phyloP scores from a whole-genome alignment of 2,797 vertebrate species.

The Sebastes hubbsi region DNA sequence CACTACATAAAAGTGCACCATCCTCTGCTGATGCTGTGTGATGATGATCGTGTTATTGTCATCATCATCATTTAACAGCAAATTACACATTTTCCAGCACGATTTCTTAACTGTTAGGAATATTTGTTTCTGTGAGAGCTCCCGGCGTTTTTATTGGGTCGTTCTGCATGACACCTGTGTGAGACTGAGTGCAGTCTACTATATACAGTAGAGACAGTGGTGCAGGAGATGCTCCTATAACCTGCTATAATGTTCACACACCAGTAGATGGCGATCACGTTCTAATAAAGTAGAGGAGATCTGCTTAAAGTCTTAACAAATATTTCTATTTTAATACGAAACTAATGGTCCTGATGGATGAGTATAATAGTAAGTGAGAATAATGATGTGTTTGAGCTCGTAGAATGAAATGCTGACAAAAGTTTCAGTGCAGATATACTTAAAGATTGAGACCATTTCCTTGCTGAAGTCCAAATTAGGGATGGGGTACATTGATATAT shows the following conservation, averaged over 20 bases:
- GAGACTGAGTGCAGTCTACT: background rate
- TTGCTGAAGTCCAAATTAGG: background rate
- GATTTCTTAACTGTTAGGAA: background rate
- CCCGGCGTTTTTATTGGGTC: background rate
- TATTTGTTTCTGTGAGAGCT: background rate
- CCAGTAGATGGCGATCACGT: constrained; percentile 61
- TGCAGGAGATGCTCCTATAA: background rate
- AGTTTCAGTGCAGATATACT: background rate
- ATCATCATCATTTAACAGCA: background rate
- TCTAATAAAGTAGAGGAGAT: background rate
- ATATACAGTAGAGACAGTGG: background rate
- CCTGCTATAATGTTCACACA: background rate
- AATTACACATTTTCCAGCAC: background rate
- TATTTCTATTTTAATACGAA: background rate
- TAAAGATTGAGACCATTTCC: background rate
- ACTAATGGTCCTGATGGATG: background rate
- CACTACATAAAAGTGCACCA: background rate
- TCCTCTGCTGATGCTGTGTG: background rate
- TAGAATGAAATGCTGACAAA: background rate
- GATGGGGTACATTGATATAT: background rate
- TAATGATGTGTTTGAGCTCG: background rate
- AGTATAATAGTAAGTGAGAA: background rate
- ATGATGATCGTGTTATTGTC: background rate
- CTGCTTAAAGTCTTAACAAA: background rate
- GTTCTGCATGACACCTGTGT: background rate